phyloP scores from a whole-genome alignment of 2,888 invertebrate species.

The Hermaeophaga mercurialis region DNA sequence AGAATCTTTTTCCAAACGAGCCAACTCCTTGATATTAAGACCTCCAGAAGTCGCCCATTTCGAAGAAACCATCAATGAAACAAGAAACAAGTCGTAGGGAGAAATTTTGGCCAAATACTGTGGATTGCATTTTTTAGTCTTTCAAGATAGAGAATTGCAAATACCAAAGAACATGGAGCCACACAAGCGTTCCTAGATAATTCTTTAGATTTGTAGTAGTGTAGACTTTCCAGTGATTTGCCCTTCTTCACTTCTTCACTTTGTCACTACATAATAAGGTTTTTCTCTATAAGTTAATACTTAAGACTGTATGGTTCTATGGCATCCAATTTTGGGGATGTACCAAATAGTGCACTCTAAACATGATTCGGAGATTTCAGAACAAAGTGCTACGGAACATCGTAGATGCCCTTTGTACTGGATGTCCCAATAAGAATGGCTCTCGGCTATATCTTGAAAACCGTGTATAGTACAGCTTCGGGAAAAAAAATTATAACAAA shows the following conservation, averaged over 20 bases:
- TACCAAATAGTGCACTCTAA: too few species aligned
- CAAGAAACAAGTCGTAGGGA: slow-evolving; percentile 91
- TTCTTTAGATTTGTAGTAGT: slow-evolving; percentile 75
- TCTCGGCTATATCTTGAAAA: too few species aligned
- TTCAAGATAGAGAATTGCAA: slow-evolving; percentile 93
- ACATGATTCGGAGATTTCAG: too few species aligned
- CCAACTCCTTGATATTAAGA: slow-evolving; percentile 73
- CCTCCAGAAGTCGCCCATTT: slow-evolving; percentile 93
- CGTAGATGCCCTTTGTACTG: too few species aligned
- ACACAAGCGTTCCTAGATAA: slow-evolving; percentile 81
- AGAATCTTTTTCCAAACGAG: slow-evolving; percentile 85
- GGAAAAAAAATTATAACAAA: too few species aligned
- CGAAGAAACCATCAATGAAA: slow-evolving; percentile 95
- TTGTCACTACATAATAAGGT: too few species aligned
- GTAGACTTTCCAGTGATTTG: slow-evolving; percentile 76
- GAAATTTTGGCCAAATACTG: slow-evolving; percentile 82
- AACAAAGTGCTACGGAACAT: too few species aligned
- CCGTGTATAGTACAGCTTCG: too few species aligned
- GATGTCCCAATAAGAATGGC: too few species aligned
- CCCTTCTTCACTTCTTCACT: slow-evolving; percentile 77
- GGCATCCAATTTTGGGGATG: too few species aligned
- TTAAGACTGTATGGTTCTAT: too few species aligned
- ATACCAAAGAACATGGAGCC: slow-evolving; percentile 89
- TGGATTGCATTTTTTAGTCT: slow-evolving; percentile 80
- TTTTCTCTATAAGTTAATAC: too few species aligned